phyloP scores from a whole-genome alignment of 2,888 invertebrate species.

The Perizoma flavofasciatum region DNA sequence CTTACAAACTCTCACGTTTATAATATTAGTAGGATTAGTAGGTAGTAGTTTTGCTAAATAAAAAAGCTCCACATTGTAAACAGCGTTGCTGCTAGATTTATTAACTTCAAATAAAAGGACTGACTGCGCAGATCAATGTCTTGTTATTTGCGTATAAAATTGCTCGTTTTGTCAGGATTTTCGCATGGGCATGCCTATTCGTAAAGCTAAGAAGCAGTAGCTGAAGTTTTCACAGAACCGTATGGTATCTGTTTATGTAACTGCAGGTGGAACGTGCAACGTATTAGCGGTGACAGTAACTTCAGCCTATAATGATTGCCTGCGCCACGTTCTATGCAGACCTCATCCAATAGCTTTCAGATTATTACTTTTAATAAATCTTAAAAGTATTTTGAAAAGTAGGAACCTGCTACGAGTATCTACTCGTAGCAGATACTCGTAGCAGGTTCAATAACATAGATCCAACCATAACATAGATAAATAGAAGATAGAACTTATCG shows the following conservation, averaged over 20 bases:
- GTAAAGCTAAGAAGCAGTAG: too few relatives aligned
- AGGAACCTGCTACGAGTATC: too few relatives aligned
- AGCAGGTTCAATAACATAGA: too few relatives aligned
- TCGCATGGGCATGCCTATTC: neutral
- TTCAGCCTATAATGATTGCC: conserved; percentile 2
- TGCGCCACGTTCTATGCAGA: neutral
- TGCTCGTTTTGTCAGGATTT: conserved; percentile 12
- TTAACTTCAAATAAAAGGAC: conserved; percentile 3
- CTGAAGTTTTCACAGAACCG: conserved; percentile 5
- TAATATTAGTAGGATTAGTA: too few relatives aligned
- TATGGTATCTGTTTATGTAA: conserved; percentile 6
- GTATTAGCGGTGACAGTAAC: neutral
- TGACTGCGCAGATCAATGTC: neutral
- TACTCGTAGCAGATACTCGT: too few relatives aligned
- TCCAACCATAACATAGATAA: too few relatives aligned
- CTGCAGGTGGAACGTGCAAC: conserved; percentile 4
- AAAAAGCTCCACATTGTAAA: neutral
- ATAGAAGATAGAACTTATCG: too few relatives aligned
- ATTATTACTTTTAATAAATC: too few relatives aligned
- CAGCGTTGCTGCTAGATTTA: conserved; percentile 1
- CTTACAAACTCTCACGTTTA: too few relatives aligned
- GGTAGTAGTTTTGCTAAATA: too few relatives aligned
- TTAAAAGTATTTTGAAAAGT: too few relatives aligned
- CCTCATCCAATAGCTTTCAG: neutral
- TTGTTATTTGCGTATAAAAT: conserved; percentile 2